Evolutionary conservation across 2,797 vertebrate species (phyloP), one percentile per base, ranked within the genome.

Genomic region (Cirrhinus molitorella): DNA sequence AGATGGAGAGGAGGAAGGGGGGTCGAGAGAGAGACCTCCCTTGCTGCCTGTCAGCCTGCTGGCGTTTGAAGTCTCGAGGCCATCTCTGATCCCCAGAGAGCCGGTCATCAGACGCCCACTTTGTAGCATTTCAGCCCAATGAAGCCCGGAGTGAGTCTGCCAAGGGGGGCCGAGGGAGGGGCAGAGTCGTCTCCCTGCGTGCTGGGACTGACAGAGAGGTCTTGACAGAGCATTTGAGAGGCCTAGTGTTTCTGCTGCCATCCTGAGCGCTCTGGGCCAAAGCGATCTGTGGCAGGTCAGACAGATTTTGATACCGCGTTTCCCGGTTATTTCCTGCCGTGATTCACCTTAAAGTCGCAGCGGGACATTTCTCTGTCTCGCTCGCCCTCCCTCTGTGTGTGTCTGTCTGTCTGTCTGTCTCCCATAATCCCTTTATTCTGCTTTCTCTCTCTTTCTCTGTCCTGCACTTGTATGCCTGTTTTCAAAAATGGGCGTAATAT

Each of bases 51-150:
- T 93, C 93, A 93, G 88, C 75, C 91, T 87, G 93, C 92, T 92
- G 91, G 91, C 93, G 95, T 95, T 96, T 96, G 94, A 97, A 95
- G 95, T 95, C 90, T 83, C 83, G 63, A 85, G 93, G 90, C 93
- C 93, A 93, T 95, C 94, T 93, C 93, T 90, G 94, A 93, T 93
- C 91, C 92, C 91, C 86, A 47, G 90, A 96, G 94, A 93, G 91
- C 86, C 92, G 92, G 94, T 97, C 94, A 95, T 95, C 92, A 92
- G 92, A 90, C 90, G 91, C 91, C 93, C 94, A 91, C 93, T 94
- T 93, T 76, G 87, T 90, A 88, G 92, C 92, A 66, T 91, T 92
- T 91, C 90, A 92, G 89, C 85, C 87, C 12, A 89, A 88, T 89
- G 91, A 89, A 83, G 73, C 87, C 88, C 87, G 72, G 88, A 92